A percentile compares a stretch with the other conserved stretches of the same genome.
These are phyloP conservation scores for Ctena decussata DNA, from an alignment of 2,888 invertebrate species.

Conservation along the genomic window DNA sequence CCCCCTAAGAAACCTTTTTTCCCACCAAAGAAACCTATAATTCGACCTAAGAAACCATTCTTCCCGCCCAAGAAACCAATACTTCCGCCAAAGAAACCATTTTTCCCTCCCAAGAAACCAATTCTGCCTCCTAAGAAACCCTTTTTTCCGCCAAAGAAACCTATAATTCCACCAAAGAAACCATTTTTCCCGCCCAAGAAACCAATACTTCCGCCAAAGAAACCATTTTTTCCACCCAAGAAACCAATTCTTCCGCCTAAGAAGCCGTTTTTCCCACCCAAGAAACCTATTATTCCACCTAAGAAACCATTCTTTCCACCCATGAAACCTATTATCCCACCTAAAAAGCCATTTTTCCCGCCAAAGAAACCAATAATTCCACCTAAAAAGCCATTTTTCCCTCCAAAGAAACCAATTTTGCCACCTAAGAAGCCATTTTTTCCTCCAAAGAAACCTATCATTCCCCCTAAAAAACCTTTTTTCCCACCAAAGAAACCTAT, in stretches of 20 bases:
- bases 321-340: background rate
- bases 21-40: background rate
- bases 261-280: background rate
- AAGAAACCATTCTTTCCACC: background rate
- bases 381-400: constrained; percentile 11
- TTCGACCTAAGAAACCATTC: background rate
- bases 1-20: background rate
- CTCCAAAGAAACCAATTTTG: background rate
- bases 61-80: background rate
- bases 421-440: background rate
- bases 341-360: background rate
- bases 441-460: background rate
- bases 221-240: constrained; percentile 4
- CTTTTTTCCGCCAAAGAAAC: background rate
- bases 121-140: background rate
- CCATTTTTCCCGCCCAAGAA: background rate
- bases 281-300: background rate
- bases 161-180: background rate
- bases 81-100: background rate
- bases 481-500: background rate
- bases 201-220: background rate
- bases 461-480: background rate
- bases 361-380: background rate
- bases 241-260: constrained; percentile 12
- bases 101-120: background rate